A percentile compares a stretch with the other conserved stretches of the same genome.
These are phyloP conservation scores for Dreissena polymorpha DNA, from an alignment of 1,140 invertebrate species.

Conservation along the genomic window DNA sequence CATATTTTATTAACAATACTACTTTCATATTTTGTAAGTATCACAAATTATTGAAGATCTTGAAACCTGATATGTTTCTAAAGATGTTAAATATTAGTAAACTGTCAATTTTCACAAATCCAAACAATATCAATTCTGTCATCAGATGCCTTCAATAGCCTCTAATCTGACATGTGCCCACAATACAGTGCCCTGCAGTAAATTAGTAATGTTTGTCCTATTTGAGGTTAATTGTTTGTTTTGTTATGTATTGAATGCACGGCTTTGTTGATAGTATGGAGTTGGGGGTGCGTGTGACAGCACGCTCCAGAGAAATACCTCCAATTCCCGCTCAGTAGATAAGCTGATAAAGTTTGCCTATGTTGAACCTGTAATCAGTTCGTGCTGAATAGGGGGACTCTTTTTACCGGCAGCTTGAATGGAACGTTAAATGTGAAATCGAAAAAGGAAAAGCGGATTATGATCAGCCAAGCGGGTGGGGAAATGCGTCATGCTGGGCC, in stretches of 20 bases:
- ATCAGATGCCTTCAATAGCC: too few relatives aligned
- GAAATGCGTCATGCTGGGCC: background rate
- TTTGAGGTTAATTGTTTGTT: slow-evolving; percentile 6
- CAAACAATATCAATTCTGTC: too few relatives aligned
- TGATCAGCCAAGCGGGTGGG: background rate
- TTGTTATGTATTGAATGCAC: slow-evolving; percentile 1
- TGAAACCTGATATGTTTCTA: too few relatives aligned
- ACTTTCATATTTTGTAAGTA: too few relatives aligned
- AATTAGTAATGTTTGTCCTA: background rate
- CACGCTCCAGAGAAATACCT: slow-evolving; percentile 24
- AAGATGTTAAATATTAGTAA: too few relatives aligned
- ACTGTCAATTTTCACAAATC: too few relatives aligned
- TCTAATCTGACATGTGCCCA: too few relatives aligned
- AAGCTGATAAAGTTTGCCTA: slow-evolving; percentile 48
- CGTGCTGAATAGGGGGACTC: slow-evolving; percentile 37
- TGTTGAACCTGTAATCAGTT: slow-evolving; percentile 52
- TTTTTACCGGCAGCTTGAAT: slow-evolving; percentile 45
- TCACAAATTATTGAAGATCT: too few relatives aligned
- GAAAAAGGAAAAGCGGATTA: slow-evolving; percentile 19
- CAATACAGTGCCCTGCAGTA: background rate
- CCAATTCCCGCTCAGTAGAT: slow-evolving; percentile 52
- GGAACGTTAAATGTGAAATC: background rate
- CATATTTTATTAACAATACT: too few relatives aligned
- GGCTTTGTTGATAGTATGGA: background rate
- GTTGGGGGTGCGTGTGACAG: slow-evolving; percentile 30